phyloP scores from a whole-genome alignment of 23 tunicate genomes.

The Phallusia fumigata region DNA sequence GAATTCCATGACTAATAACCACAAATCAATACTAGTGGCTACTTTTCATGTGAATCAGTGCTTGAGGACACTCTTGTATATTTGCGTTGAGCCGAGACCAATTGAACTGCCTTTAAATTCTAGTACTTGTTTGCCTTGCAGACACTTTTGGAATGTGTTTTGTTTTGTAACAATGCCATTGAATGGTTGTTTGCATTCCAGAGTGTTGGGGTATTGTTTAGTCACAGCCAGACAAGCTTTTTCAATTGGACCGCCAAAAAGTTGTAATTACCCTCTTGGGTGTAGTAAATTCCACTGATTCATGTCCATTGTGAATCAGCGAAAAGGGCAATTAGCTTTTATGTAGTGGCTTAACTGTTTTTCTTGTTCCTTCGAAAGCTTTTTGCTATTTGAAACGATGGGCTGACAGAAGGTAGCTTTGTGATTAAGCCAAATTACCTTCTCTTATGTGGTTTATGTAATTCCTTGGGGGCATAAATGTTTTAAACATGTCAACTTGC shows the following conservation, averaged over 20 bases:
- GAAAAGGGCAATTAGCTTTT: background rate
- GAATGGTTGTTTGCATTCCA: slow-evolving; percentile 19
- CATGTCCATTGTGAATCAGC: background rate
- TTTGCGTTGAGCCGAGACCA: background rate
- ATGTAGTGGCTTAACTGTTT: too few species aligned
- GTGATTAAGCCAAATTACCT: too few species aligned
- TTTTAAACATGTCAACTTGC: too few species aligned
- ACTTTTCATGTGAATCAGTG: too few species aligned
- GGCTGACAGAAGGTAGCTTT: too few species aligned
- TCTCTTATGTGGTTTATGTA: too few species aligned
- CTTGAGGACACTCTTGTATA: background rate
- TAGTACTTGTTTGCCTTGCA: background rate
- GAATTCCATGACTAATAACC: too few species aligned
- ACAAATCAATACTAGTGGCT: too few species aligned
- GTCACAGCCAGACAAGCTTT: background rate
- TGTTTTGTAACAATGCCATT: slow-evolving; percentile 34
- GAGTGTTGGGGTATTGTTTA: slow-evolving; percentile 9
- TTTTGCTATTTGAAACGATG: too few species aligned
- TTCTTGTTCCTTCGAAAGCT: too few species aligned
- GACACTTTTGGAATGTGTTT: slow-evolving; percentile 11
- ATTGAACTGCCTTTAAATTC: background rate
- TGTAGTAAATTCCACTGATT: background rate
- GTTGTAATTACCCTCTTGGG: background rate
- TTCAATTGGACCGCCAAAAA: background rate
- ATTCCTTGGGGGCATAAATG: too few species aligned